Conservation (phyloP, 1,140 invertebrate species). For the Micrasema longulum region DNA sequence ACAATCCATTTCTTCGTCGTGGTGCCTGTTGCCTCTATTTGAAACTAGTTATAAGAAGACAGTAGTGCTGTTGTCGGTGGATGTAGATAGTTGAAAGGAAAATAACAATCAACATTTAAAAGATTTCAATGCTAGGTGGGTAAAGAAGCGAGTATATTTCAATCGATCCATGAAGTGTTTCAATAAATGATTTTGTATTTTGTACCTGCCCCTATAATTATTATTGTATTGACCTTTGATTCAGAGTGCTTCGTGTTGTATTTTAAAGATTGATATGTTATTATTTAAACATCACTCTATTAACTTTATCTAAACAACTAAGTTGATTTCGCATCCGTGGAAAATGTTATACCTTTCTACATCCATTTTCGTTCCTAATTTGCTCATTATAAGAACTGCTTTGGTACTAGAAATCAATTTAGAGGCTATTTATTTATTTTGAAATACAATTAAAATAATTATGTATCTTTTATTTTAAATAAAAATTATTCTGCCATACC, state of each 20-base stretch:
- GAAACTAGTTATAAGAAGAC: neutral
- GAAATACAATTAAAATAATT: too few species aligned
- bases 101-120: neutral
- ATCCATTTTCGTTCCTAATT: too few species aligned
- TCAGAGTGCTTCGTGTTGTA: neutral
- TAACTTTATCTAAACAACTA: too few species aligned
- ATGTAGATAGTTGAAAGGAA: conserved; percentile 2
- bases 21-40: conserved; percentile 4
- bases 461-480: too few species aligned
- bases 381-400: too few species aligned
- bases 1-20: neutral
- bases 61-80: conserved; percentile 5
- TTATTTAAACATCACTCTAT: neutral
- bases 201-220: conserved; percentile 14
- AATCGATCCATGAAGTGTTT: conserved; percentile 33
- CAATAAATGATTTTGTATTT: conserved; percentile 6
- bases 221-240: conserved; percentile 14
- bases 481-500: too few species aligned
- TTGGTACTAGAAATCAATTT: too few species aligned
- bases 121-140: neutral
- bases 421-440: too few species aligned
- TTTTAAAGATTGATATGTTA: neutral
- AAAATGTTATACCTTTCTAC: too few species aligned
- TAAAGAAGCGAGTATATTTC: conserved; percentile 16
- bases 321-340: too few species aligned